Conservation (phyloP, 2,797 vertebrate species). For the Mormyrus hasselquistii region DNA sequence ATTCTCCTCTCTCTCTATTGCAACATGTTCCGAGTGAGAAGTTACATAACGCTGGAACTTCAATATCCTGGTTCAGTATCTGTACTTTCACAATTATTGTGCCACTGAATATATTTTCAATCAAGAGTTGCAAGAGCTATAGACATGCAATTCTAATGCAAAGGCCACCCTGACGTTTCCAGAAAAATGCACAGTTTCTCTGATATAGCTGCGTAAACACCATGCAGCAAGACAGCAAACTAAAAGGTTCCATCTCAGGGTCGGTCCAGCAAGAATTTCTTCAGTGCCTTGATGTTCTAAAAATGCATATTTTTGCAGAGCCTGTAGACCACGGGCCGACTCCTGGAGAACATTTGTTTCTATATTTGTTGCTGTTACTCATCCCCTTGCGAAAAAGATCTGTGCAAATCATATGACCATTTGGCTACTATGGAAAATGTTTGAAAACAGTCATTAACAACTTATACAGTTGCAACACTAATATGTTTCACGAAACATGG, state of each 20-base stretch:
- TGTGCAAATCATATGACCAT: background rate
- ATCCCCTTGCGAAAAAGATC: background rate
- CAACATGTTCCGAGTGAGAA: slow-evolving; percentile 1
- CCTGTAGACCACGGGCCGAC: background rate
- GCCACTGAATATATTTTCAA: background rate
- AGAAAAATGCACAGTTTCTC: background rate
- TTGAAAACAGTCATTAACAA: background rate
- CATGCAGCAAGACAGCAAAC: background rate
- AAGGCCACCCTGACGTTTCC: background rate
- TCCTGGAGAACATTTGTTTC: background rate
- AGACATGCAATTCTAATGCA: background rate
- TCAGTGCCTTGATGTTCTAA: background rate
- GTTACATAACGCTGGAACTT: background rate
- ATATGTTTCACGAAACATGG: background rate
- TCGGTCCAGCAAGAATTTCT: background rate
- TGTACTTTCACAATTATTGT: slow-evolving; percentile 10
- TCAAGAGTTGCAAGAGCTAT: background rate
- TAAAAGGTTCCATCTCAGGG: background rate
- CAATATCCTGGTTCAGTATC: background rate
- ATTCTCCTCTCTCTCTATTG: background rate
- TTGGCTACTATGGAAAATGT: background rate
- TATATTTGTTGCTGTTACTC: background rate
- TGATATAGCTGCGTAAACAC: background rate
- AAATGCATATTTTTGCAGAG: background rate
- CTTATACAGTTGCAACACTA: background rate